phyloP scores from a whole-genome alignment of 2,888 invertebrate species.

The Torymus texanus region DNA sequence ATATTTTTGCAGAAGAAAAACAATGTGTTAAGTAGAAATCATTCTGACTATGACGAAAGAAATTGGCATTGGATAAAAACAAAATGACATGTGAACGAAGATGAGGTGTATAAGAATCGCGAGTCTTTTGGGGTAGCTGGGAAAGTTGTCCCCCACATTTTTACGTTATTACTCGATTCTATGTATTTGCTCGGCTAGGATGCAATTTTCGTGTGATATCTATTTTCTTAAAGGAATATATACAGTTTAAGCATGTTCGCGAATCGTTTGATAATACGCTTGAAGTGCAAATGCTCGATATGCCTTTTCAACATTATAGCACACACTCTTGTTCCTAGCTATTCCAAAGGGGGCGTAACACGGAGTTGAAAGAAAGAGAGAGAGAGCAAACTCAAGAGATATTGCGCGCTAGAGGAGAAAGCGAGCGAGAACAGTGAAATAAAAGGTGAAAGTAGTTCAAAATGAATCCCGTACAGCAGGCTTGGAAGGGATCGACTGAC shows the following conservation, averaged over 20 bases:
- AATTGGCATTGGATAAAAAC: not conserved
- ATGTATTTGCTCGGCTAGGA: conserved; percentile 16
- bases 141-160: conserved; percentile 19
- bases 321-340: conserved; percentile 42
- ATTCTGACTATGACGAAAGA: conserved; percentile 46
- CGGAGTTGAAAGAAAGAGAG: not conserved
- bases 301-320: conserved; percentile 26
- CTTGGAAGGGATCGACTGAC: conserved; percentile 57
- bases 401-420: not conserved
- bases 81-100: not conserved
- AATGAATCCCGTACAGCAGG: conserved; percentile 56
- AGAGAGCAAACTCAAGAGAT: not conserved
- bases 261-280: conserved; percentile 16
- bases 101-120: not conserved
- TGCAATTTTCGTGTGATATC: conserved; percentile 14
- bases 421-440: conserved; percentile 10
- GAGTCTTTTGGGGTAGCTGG: conserved; percentile 46
- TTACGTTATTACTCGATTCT: conserved; percentile 33
- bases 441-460: conserved; percentile 37
- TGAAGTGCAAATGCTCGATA: conserved; percentile 14
- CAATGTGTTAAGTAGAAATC: conserved; percentile 19
- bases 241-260: not conserved
- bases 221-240: not conserved
- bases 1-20: conserved; percentile 53
- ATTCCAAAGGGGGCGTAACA: conserved; percentile 31